Conservation (phyloP, 2,113 vertebrate species). For the Phaetusa simplex region DNA sequence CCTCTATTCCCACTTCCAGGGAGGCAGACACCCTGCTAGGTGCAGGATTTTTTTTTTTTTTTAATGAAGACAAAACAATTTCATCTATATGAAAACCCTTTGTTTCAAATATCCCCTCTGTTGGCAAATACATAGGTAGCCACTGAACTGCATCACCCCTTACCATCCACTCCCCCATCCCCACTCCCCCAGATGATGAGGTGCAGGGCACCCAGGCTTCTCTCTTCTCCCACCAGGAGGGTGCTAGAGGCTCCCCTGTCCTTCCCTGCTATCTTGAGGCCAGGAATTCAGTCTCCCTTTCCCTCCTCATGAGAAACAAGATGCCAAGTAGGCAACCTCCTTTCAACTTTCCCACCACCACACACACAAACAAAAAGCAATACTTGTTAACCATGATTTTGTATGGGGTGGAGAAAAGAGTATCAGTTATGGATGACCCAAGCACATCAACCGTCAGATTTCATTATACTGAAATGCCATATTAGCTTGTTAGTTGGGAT, state of each 20-base stretch:
- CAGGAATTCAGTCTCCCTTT: not conserved
- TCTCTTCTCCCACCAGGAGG: not conserved
- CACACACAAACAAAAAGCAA: not conserved
- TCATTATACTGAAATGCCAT: not conserved
- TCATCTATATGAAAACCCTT: not conserved
- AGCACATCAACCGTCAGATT: not conserved
- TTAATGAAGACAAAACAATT: not conserved
- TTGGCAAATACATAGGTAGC: not conserved
- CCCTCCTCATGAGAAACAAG: not conserved
- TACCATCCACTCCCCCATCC: not conserved
- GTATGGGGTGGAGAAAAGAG: not conserved
- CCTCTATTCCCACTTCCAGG: not conserved
- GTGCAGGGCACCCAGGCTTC: not conserved
- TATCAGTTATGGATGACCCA: not conserved
- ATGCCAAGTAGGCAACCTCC: not conserved
- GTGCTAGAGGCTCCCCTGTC: not conserved
- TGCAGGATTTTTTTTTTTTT: not conserved
- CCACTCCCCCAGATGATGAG: fast-evolving
- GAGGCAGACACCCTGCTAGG: not conserved
- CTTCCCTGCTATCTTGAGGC: not conserved
- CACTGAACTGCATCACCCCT: too few relatives aligned
- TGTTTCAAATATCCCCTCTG: not conserved
- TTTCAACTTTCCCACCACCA: not conserved
- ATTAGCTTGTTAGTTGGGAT: not conserved
- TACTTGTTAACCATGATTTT: not conserved